Conservation (phyloP, 53 echinoderm and acorn worm species). For the Arbacia lixula region DNA sequence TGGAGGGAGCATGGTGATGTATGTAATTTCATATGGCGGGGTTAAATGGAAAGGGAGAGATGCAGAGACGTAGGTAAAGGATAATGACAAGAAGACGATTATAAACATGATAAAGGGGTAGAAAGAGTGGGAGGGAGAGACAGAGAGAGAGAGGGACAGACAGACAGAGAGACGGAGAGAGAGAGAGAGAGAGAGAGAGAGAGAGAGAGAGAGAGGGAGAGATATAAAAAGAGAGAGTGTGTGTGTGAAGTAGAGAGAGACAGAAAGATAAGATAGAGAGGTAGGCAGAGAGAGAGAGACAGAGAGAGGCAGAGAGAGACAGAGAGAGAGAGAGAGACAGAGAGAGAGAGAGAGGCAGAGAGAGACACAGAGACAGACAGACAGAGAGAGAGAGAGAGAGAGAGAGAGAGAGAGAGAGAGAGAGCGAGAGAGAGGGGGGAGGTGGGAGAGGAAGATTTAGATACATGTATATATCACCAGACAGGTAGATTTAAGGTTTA, state of each 20-base stretch:
- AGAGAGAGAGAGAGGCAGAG: background rate
- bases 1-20: background rate
- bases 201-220: background rate
- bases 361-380: background rate
- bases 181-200: background rate
- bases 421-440: too few species aligned
- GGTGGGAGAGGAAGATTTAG: too few species aligned
- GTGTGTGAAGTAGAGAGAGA: background rate
- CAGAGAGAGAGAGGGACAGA: background rate
- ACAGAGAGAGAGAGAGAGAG: background rate
- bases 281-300: background rate
- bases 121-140: too few species aligned
- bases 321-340: background rate
- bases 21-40: background rate
- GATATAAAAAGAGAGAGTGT: background rate
- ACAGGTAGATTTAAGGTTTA: too few species aligned
- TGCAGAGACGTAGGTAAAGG: too few species aligned
- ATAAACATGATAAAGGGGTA: too few species aligned
- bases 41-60: background rate
- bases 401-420: too few species aligned
- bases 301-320: background rate
- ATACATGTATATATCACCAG: too few species aligned
- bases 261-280: background rate
- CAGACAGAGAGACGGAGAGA: background rate
- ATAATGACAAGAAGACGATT: too few species aligned